Base-by-base conservation (phyloP, 1,140 invertebrate genomes). In the Formica exsecta region DNA sequence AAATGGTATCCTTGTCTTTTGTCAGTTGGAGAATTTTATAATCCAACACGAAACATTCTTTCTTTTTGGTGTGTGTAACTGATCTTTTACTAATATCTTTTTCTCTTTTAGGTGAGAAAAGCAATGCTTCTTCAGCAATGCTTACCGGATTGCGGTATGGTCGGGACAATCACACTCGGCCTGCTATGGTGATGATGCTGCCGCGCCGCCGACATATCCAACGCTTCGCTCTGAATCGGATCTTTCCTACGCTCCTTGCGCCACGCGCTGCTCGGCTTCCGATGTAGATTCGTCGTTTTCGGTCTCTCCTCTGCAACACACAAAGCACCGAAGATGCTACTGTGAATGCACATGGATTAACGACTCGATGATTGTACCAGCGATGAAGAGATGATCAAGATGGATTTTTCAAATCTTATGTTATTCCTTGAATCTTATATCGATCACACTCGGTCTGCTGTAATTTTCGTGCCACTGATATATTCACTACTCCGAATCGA, bases 261-360 rank as follows among this genome's bases (percentile, higher is more conserved):
- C 94, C 95, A 95, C 36, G 94, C 93, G 51, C 94, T 95, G 79
- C 95, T 95, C 57, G 94, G 95, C 68, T 94, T 95, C 88, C 94
- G 92, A 88, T 95, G 94, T 36, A 95, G 79, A 86, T 91, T 94
- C 70, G 92, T 93, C 61, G 94, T 66, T 87, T 95, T 95, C 38
- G 95, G 94, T 75, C 94, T 88, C 86, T 94, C 94, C 86, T 95
- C 95, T 95, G 92, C 36, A 83, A 87, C 16, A 70, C 59, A 38
- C 9, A 44, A 25, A 38, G n/a, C 13, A 66, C 0, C 44, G 13
- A 41, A 41, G 32, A 57, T 68, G 48, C 1, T 19, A 41, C n/a
- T 13, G 41, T 86, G 25, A 64, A 66, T 11, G 32, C 48, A 51
- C 48, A 19, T 3, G 16, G 13, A 51, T 51, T 51, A 51, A 19